phyloP scores from a whole-genome alignment of 1,140 invertebrate genomes.

The Diabrotica undecimpunctata region DNA sequence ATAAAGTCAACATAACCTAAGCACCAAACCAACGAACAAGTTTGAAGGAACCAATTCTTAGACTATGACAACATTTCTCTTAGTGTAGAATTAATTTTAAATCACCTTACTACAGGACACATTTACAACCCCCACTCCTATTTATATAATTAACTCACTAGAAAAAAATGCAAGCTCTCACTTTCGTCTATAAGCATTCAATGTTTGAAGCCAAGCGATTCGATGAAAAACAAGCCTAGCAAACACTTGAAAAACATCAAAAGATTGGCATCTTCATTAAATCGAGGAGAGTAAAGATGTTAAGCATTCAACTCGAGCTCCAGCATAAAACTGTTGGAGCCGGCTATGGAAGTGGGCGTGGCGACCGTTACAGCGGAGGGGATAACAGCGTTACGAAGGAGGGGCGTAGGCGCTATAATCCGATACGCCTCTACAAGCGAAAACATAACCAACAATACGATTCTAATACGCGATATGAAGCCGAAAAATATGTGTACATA shows the following conservation, averaged over 20 bases:
- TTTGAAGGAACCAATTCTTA: too few relatives aligned
- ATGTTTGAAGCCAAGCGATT: too few relatives aligned
- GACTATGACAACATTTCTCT: too few relatives aligned
- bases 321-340: slow-evolving; percentile 12
- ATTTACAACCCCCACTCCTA: too few relatives aligned
- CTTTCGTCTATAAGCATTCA: too few relatives aligned
- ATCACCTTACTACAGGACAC: too few relatives aligned
- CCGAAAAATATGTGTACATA: neutral
- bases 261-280: slow-evolving; percentile 3
- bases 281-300: slow-evolving; percentile 2
- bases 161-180: too few relatives aligned
- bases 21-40: too few relatives aligned
- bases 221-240: slow-evolving; percentile 1
- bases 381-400: slow-evolving; percentile 15
- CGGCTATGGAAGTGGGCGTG: slow-evolving; percentile 7
- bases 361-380: slow-evolving; percentile 3
- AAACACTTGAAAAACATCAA: slow-evolving; percentile 20
- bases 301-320: slow-evolving; percentile 7
- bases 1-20: too few relatives aligned
- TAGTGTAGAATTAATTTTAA: too few relatives aligned
- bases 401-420: slow-evolving; percentile 20
- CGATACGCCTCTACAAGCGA: neutral
- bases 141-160: too few relatives aligned
- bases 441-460: neutral
- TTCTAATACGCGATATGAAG: neutral